Conservation (phyloP, 2,797 vertebrate species). For the Chelonia mydas region DNA sequence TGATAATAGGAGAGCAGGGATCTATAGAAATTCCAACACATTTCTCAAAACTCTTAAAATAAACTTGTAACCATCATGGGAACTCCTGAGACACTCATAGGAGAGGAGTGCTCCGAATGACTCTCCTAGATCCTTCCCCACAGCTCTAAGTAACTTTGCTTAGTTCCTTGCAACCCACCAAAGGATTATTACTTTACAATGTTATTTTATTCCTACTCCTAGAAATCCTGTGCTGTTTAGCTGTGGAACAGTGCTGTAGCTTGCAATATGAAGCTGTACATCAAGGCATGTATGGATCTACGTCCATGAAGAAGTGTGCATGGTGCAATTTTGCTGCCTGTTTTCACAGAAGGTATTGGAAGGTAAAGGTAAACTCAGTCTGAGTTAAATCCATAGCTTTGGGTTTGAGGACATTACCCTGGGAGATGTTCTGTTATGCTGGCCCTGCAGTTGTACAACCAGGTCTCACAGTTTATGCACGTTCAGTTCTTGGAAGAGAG, state of each 20-base stretch:
- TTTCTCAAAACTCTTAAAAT: neutral
- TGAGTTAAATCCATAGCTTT: neutral
- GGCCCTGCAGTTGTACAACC: neutral
- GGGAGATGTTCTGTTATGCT: neutral
- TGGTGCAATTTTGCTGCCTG: neutral
- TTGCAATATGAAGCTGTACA: neutral
- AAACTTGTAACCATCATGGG: neutral
- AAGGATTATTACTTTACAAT: neutral
- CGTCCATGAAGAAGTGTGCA: neutral
- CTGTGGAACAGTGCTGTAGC: neutral
- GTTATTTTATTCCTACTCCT: neutral
- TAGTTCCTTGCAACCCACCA: neutral
- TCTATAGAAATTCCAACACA: neutral
- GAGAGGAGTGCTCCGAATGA: too few species aligned
- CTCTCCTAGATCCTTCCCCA: too few species aligned
- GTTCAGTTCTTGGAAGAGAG: too few species aligned
- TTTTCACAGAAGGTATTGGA: neutral
- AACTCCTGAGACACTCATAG: neutral
- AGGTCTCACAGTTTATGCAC: too few species aligned
- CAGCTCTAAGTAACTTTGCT: neutral
- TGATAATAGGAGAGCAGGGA: neutral
- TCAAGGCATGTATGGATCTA: neutral
- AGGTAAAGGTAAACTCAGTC: neutral
- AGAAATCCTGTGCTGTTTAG: neutral
- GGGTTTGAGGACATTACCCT: neutral